phyloP scores from a whole-genome alignment of 1,140 invertebrate species.

The Sinonovacula constricta region DNA sequence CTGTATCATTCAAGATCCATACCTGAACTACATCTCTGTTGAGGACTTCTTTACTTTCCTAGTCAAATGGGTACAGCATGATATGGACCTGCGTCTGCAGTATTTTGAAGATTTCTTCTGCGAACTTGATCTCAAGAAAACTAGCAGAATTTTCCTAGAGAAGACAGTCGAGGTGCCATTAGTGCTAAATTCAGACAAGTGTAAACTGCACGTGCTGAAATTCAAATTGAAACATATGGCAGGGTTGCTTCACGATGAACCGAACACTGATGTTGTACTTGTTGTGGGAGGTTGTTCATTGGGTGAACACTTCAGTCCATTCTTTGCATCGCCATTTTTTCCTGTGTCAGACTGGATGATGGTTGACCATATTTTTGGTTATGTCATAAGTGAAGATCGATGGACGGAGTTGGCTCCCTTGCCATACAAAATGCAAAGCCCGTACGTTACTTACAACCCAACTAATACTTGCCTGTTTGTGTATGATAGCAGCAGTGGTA shows the following conservation, averaged over 20 bases:
- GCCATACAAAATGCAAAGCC: conserved; percentile 59
- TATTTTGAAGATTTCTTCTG: conserved; percentile 64
- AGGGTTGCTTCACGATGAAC: conserved; percentile 52
- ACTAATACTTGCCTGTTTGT: conserved; percentile 57
- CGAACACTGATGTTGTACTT: conserved; percentile 61
- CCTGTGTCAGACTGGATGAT: conserved; percentile 56
- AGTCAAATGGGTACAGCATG: conserved; percentile 65
- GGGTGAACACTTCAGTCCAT: conserved; percentile 51
- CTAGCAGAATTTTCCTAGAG: conserved; percentile 52
- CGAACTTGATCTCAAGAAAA: conserved; percentile 58
- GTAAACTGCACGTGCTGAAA: conserved; percentile 60
- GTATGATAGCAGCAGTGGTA: conserved; percentile 45
- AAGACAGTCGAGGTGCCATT: conserved; percentile 51
- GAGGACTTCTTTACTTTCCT: conserved; percentile 65
- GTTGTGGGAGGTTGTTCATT: conserved; percentile 62
- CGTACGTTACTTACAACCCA: conserved; percentile 51
- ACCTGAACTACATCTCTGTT: conserved; percentile 62
- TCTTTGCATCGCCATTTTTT: conserved; percentile 52
- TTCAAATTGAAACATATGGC: conserved; percentile 59
- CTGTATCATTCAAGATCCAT: conserved; percentile 60
- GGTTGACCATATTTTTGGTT: conserved; percentile 61
- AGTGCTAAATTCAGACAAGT: conserved; percentile 58
- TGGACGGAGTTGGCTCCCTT: conserved; percentile 68
- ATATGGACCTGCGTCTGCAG: conserved; percentile 45
- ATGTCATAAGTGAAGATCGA: conserved; percentile 64